Evolutionary conservation across 1,140 invertebrate genomes (phyloP), one percentile per base, ranked within the genome.

Genomic region (Leptopilina boulardi): DNA sequence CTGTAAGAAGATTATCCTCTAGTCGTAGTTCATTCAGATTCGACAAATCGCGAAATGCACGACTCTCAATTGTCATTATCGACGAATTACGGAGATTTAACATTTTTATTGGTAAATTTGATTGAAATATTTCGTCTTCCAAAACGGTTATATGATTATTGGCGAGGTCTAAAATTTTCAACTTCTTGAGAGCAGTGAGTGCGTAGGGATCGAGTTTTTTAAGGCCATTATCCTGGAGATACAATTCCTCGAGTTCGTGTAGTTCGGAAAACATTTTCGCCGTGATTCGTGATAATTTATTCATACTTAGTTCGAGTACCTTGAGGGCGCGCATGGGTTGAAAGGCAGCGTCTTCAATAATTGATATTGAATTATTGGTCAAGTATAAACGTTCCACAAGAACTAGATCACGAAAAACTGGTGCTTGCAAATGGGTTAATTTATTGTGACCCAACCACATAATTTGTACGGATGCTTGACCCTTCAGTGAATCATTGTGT

Each of bases 361-460:
- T 91, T 15, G 93, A 92, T 83, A 98, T 96, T 26, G 93, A 94
- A 90, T 98, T 97, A 81, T 97, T 95, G 70, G 94, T 96, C 74
- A 98, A 90, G 89, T 96, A 97, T 3, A 97, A 88, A 72, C 95
- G 92, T 84, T 96, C 94, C 56, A 96, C 93, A 70, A 94, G 92
- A 11, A 93, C 84, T 23, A 97, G 91, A 90, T 97, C 96, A 56
- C 92, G 92, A 85, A 97, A 97, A 73, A 97, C 87, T 11, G 93
- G 93, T 3, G 93, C 92, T 71, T 95, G 94, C 41, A 97, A 90
- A 75, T 93, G 91, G 19, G 92, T 94, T 73, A 97, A 89, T 84
- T 94, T 93, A 89, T 98, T 98, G 88, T 97, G 94, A n/a, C 95
- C 94, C 15, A 98, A 91, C 95, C 96, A 97, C 92, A 98, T 94